Base-by-base conservation (phyloP, 2,888 invertebrate genomes). In the Drosophila mayaguana region DNA sequence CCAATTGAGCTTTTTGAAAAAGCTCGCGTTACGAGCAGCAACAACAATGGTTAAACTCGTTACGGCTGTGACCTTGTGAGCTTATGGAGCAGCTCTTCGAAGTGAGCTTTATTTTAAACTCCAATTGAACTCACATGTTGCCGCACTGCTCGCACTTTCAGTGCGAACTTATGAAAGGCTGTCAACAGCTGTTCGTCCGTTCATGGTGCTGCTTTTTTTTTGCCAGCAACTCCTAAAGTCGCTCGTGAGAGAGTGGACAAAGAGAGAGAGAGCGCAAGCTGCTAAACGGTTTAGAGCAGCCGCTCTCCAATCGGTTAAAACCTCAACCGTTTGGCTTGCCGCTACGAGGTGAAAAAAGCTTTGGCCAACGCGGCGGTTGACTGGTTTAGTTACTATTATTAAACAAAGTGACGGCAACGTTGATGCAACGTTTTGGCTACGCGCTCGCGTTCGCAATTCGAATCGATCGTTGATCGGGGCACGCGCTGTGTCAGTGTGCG, bases 321-420 rank as follows among this genome's bases (percentile, higher is more conserved):
- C 61, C 54, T 69, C 65, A 77, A 80, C 80, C 77, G 77, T 40
- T 79, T 77, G 34, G 42, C 18, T 50, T 50, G 72, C 59, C 59
- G 46, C 59, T 72, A 4, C 16, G 36, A 25, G 43, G 36, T 40
- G 66, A 66, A 70, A 28, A 73, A 74, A 82, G 80, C 83, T 76
- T 71, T 40, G 61, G 54, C 63, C 62, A 63, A 61, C 56, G 46
- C 63, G 36, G 20, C 53, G 50, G 65, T 64, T 32, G 28, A 5
- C 25, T 53, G 53, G 56, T 89, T 89, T 83, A 84, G 88, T 91
- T 90, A 91, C 80, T 87, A 88, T 86, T 90, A 91, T 90, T 91
- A 91, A 89, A 80, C 79, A 88, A 86, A 91, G 83, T 78, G 78
- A 70, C 81, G 89, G 83, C 78, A 67, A 82, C 78, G 83, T 73